These are phyloP conservation scores for Aeoliscus strigatus DNA, from an alignment of 2,797 vertebrate species.

Conservation along the genomic window DNA sequence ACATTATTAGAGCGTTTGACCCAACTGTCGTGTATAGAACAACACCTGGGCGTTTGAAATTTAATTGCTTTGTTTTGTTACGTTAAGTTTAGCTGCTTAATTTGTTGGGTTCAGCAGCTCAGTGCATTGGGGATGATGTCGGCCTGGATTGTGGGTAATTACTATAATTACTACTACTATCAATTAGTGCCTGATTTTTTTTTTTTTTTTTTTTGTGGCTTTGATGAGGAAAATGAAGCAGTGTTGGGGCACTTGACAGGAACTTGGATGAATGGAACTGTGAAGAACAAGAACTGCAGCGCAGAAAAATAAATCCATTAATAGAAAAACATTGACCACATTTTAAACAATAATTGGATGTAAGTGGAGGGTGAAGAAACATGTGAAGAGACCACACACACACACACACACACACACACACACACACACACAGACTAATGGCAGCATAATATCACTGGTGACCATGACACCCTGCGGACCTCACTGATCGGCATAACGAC, in stretches of 20 bases:
- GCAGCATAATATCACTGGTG: slow-evolving; percentile 44
- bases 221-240: slow-evolving; percentile 31
- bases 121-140: slow-evolving; percentile 48
- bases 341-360: slow-evolving; percentile 35
- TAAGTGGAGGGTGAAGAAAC: slow-evolving; percentile 30
- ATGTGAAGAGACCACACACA: slow-evolving; percentile 23
- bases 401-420: slow-evolving; percentile 9
- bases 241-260: slow-evolving; percentile 8
- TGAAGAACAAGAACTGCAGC: slow-evolving; percentile 9
- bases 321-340: slow-evolving; percentile 18
- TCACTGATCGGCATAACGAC: slow-evolving; percentile 53
- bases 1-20: slow-evolving; percentile 58
- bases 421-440: slow-evolving; percentile 42
- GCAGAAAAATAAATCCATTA: slow-evolving; percentile 59
- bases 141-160: slow-evolving; percentile 66
- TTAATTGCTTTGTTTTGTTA: slow-evolving; percentile 73
- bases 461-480: slow-evolving; percentile 47
- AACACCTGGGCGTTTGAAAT: slow-evolving; percentile 71
- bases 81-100: slow-evolving; percentile 61
- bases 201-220: slow-evolving; percentile 59
- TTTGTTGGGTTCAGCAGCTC: slow-evolving; percentile 67
- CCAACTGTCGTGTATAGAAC: slow-evolving; percentile 53
- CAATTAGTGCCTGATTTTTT: slow-evolving; percentile 70
- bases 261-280: slow-evolving; percentile 22
- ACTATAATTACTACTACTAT: too few relatives aligned